Conservation (phyloP, 2,888 invertebrate species). For the Tholera decimalis region DNA sequence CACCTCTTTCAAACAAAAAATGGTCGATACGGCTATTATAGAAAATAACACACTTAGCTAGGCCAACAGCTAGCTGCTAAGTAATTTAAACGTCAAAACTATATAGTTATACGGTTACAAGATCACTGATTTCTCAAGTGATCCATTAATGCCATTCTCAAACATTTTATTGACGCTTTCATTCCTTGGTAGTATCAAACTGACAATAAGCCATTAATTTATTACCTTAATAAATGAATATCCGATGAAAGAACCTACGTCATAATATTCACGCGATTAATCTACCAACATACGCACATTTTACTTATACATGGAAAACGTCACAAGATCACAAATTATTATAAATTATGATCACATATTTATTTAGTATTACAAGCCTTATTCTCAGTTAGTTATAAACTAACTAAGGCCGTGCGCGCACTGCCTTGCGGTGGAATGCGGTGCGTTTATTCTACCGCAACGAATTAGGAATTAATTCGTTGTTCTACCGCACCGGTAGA, state of each 20-base stretch:
- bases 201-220: constrained; percentile 7
- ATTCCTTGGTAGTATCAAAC: constrained; percentile 25
- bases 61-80: constrained; percentile 1
- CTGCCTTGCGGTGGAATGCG: too few species aligned
- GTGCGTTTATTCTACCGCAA: too few species aligned
- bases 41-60: background rate
- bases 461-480: too few species aligned
- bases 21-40: too few species aligned
- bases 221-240: constrained; percentile 7
- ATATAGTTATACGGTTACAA: background rate
- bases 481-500: too few species aligned
- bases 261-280: constrained; percentile 11
- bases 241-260: constrained; percentile 8
- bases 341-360: constrained; percentile 3
- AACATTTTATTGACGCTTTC: constrained; percentile 13
- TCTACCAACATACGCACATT: constrained; percentile 1
- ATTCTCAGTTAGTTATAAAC: background rate
- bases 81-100: constrained; percentile 2
- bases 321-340: constrained; percentile 30
- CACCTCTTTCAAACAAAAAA: background rate
- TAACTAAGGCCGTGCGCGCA: too few species aligned
- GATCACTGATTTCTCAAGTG: background rate
- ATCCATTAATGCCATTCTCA: background rate
- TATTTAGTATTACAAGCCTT: background rate
- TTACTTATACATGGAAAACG: constrained; percentile 16